Base-by-base conservation (phyloP, 1,140 invertebrate species). In the Monochamus saltuarius region DNA sequence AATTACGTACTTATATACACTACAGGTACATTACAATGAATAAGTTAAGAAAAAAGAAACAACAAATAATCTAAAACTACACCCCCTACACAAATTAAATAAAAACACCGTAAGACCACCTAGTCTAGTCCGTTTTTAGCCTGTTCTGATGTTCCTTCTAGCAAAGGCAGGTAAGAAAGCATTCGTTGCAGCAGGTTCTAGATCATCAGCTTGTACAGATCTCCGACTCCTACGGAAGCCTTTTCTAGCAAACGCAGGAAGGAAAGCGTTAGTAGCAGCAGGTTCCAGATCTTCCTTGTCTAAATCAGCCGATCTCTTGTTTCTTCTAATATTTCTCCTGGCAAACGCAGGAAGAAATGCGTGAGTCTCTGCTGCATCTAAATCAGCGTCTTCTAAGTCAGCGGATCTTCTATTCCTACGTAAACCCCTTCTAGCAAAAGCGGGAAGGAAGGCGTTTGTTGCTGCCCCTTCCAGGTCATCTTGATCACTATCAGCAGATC, bases 221-320 rank as follows among this genome's bases (percentile, higher is more conserved):
- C 22, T 29, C 22, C 11, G 10, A 16, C 16, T 42, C 39, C 16
- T 14, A 2, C 43, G 16, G 7, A 46, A 16, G 22, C 54, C 61
- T 50, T 56, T 59, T 64, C 62, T 54, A 7, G 62, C 62, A 46
- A 62, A 62, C 3, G 60, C 56, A 19, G 60, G 60, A 6, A 62
- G 40, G 14, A 62, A 62, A n/a, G 57, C 60, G 11, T 55, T 55
- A 57, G 53, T 62, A 11, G 43, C 60, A 42, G 54, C 60, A 17
- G 46, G 42, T 4, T 62, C 60, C 53, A 62, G 16, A 8, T 61
- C 59, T 43, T 62, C 60, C 9, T 55, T 29, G 46, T 37, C 42
- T n/a, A 9, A 1, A 22, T 34, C 9, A 9, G 17, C 51, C 8
- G 53, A 56, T 36, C 54, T 51, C n/a, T 51, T 56, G 14, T 6